Percentiles rank a stretch among this genome's conserved stretches.
Evolutionary conservation across 2,113 vertebrate genomes (phyloP).

Genomic region (Myanophis thanlyinensis): DNA sequence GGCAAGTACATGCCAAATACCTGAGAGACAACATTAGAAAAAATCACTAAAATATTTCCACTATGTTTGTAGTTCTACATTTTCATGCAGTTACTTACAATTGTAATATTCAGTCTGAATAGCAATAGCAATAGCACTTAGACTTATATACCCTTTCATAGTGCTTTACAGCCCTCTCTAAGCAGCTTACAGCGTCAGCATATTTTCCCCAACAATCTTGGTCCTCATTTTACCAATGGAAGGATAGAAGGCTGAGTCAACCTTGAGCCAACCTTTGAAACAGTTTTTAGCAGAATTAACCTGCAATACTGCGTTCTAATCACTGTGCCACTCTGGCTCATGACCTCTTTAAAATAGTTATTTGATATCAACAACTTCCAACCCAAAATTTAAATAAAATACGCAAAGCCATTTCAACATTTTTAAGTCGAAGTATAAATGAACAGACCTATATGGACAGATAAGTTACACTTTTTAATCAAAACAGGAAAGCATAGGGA

Average conservation of each 20-base stretch:
- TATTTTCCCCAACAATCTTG: too few relatives aligned
- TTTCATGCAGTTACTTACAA: not conserved
- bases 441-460: not conserved
- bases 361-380: not conserved
- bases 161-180: too few relatives aligned
- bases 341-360: not conserved
- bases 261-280: too few relatives aligned
- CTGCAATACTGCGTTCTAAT: too few relatives aligned
- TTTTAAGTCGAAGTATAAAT: not conserved
- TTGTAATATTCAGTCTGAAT: not conserved
- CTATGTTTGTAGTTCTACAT: not conserved
- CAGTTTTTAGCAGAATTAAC: too few relatives aligned
- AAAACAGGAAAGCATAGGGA: not conserved
- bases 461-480: not conserved
- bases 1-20: not conserved
- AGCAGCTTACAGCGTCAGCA: too few relatives aligned
- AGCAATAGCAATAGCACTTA: not conserved
- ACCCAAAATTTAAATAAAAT: not conserved
- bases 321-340: too few relatives aligned
- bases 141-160: too few relatives aligned
- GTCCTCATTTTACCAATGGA: too few relatives aligned
- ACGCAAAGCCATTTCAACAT: not conserved
- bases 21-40: not conserved
- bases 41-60: not conserved
- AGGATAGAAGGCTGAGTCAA: too few relatives aligned